These are phyloP conservation scores for Phoeniculus purpureus DNA, from an alignment of 2,797 vertebrate genomes.

Conservation along the genomic window DNA sequence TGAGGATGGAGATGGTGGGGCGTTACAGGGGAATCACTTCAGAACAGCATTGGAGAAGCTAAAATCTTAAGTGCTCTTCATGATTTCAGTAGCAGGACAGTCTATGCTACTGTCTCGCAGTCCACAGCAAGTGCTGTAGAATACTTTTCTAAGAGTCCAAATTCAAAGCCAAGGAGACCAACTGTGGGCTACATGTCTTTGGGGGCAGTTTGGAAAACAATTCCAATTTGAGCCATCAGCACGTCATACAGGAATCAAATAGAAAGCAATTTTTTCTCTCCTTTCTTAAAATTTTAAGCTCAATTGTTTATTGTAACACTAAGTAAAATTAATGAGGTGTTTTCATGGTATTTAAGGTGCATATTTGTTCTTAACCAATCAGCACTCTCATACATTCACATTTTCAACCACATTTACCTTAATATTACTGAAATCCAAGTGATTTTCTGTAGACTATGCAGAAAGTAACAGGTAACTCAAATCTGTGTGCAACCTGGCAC, in stretches of 20 bases:
- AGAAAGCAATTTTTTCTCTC: fast-evolving
- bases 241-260: not conserved
- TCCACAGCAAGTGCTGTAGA: not conserved
- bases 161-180: not conserved
- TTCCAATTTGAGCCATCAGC: not conserved
- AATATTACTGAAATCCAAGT: not conserved
- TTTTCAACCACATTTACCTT: not conserved
- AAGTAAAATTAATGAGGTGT: not conserved
- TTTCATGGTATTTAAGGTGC: not conserved
- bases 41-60: fast-evolving
- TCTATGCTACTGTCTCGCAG: not conserved
- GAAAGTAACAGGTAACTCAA: not conserved
- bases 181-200: not conserved
- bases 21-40: not conserved
- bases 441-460: not conserved
- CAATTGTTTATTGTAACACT: not conserved
- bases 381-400: not conserved
- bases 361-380: not conserved
- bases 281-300: not conserved
- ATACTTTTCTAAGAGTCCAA: not conserved
- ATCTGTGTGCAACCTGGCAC: slow-evolving; percentile 9
- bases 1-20: not conserved
- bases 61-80: not conserved
- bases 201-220: not conserved
- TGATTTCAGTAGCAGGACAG: not conserved